Percentiles rank a stretch among this genome's conserved stretches.
Evolutionary conservation across 2,797 vertebrate genomes (phyloP).

Genomic region (Remorina albescens): DNA sequence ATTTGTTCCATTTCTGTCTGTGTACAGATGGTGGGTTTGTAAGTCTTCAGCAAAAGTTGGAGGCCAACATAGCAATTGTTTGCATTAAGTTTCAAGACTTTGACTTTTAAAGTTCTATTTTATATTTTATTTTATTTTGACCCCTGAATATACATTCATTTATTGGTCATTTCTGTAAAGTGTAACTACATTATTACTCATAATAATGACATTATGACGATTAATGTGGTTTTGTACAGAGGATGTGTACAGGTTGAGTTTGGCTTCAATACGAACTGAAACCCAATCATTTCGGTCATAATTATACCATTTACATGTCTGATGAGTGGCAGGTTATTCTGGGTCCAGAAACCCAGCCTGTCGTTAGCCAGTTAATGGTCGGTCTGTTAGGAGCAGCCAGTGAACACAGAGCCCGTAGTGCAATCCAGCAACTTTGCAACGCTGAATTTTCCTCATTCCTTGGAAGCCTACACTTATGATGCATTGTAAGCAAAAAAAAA

Average conservation of each 20-base stretch:
- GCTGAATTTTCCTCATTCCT: conserved; percentile 37
- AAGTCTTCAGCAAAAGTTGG: background rate
- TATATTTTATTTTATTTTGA: too few species aligned
- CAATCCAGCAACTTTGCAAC: conserved; percentile 48
- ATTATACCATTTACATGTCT: background rate
- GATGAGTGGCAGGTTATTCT: background rate
- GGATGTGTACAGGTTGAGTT: background rate
- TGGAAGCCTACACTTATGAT: conserved; percentile 33
- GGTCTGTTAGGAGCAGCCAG: conserved; percentile 31
- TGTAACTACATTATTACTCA: background rate
- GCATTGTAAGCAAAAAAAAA: conserved; percentile 43
- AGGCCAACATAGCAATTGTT: background rate
- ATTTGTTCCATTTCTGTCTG: background rate
- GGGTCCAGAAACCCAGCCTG: conserved; percentile 1
- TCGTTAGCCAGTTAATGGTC: conserved; percentile 24
- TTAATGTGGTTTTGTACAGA: background rate
- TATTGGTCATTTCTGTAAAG: background rate
- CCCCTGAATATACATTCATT: background rate
- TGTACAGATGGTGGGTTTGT: background rate
- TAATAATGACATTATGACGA: background rate
- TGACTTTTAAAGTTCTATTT: background rate
- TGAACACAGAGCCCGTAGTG: conserved; percentile 40
- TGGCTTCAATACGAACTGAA: background rate
- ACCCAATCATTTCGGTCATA: background rate
- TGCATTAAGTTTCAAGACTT: background rate